phyloP scores from a whole-genome alignment of 2,113 vertebrate genomes.

The Ibidorhyncha struthersii region DNA sequence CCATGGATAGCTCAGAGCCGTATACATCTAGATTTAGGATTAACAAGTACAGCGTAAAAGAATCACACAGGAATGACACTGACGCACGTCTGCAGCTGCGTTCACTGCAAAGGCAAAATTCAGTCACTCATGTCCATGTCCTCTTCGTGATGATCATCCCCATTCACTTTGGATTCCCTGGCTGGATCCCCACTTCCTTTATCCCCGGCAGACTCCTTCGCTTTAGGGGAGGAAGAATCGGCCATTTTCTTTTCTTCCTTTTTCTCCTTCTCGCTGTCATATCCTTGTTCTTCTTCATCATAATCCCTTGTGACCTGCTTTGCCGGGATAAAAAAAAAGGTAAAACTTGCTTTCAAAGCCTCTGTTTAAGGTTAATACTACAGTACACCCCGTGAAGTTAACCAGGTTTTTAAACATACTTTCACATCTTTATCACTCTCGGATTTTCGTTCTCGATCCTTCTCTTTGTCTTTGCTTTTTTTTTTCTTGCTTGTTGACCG shows the following conservation, averaged over 20 bases:
- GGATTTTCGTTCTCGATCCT: conserved; percentile 89
- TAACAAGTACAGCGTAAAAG: conserved; percentile 80
- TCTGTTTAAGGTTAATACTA: rapidly evolving
- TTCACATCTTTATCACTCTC: conserved; percentile 97
- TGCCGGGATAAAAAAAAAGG: conserved; percentile 44
- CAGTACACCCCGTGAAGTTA: background rate
- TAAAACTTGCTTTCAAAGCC: conserved; percentile 17
- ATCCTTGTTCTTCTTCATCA: conserved; percentile 97
- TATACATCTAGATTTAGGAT: conserved; percentile 78
- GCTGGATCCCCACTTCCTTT: conserved; percentile 69
- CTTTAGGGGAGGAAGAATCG: conserved; percentile 81
- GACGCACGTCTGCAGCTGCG: conserved; percentile 38
- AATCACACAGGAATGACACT: conserved; percentile 75
- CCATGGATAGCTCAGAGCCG: conserved; percentile 72
- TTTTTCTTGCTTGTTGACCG: conserved; percentile 93
- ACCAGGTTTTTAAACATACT: conserved; percentile 76
- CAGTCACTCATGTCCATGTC: conserved; percentile 99
- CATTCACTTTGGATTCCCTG: conserved; percentile 91
- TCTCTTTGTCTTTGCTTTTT: conserved; percentile 94
- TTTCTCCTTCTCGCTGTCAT: conserved; percentile 92
- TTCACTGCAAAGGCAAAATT: conserved; percentile 10
- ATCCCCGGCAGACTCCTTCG: conserved; percentile 73
- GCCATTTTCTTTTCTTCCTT: conserved; percentile 83
- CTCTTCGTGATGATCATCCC: conserved; percentile 95
- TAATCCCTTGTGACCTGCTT: conserved; percentile 98